phyloP scores from a whole-genome alignment of 2,113 vertebrate species.

The Eupsittula cactorum region DNA sequence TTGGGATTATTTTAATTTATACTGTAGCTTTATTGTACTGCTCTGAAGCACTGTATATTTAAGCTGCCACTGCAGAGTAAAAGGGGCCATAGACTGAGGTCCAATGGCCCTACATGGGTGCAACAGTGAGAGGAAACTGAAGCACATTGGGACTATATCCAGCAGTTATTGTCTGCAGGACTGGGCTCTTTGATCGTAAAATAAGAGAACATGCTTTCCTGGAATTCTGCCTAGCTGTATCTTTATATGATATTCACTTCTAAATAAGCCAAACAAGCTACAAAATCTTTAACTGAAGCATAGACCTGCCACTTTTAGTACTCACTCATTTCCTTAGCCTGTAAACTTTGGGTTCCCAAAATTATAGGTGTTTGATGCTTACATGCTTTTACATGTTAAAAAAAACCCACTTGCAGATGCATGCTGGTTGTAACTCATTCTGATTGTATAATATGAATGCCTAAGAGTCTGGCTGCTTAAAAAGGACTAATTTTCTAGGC shows the following conservation, averaged over 20 bases:
- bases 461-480: conserved; percentile 30
- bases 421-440: conserved; percentile 22
- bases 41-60: neutral
- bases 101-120: neutral
- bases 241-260: conserved; percentile 1
- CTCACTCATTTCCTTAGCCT: neutral
- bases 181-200: neutral
- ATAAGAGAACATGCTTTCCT: conserved; percentile 2
- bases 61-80: neutral
- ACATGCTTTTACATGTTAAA: neutral
- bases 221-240: neutral
- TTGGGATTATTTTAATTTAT: neutral
- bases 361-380: neutral
- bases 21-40: neutral
- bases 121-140: neutral
- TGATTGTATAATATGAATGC: conserved; percentile 27
- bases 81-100: neutral
- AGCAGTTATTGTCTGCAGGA: neutral
- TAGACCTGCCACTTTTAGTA: neutral
- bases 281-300: conserved; percentile 9
- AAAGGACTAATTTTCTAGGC: conserved; percentile 37
- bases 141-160: neutral
- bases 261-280: neutral
- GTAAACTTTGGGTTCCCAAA: neutral
- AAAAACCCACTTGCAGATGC: neutral